These are phyloP conservation scores for Speoplatyrhinus poulsoni DNA, from an alignment of 2,113 vertebrate genomes.

Conservation along the genomic window DNA sequence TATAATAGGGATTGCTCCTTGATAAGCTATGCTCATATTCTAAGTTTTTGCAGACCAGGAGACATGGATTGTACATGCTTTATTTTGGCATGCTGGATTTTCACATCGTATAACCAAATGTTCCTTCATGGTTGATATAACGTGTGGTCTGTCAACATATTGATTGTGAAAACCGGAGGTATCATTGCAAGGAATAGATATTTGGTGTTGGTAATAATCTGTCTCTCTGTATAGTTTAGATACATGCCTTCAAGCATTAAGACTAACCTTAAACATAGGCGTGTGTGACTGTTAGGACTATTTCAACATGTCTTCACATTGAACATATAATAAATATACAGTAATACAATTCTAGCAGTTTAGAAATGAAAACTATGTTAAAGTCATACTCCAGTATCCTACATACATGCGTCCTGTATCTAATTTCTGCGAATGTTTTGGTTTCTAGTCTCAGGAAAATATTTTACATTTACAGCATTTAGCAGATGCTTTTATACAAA, in stretches of 20 bases:
- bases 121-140: slow-evolving; percentile 3
- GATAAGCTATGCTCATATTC: background rate
- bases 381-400: no score
- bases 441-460: no score
- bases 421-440: no score
- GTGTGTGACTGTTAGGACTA: background rate
- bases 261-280: background rate
- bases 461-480: background rate
- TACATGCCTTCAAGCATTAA: background rate
- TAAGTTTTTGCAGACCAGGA: background rate
- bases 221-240: background rate
- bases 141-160: background rate
- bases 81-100: slow-evolving; percentile 23
- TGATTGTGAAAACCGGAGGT: background rate
- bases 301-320: background rate
- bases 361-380: no score
- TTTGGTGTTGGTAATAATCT: no score
- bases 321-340: no score
- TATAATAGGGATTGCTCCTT: slow-evolving; percentile 5
- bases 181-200: background rate
- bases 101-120: slow-evolving; percentile 17
- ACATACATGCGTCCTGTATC: no score
- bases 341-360: no score
- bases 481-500: background rate
- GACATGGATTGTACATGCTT: slow-evolving; percentile 2